These are phyloP conservation scores for Oryzias javanicus DNA, from an alignment of 2,113 vertebrate species.

Conservation along the genomic window DNA sequence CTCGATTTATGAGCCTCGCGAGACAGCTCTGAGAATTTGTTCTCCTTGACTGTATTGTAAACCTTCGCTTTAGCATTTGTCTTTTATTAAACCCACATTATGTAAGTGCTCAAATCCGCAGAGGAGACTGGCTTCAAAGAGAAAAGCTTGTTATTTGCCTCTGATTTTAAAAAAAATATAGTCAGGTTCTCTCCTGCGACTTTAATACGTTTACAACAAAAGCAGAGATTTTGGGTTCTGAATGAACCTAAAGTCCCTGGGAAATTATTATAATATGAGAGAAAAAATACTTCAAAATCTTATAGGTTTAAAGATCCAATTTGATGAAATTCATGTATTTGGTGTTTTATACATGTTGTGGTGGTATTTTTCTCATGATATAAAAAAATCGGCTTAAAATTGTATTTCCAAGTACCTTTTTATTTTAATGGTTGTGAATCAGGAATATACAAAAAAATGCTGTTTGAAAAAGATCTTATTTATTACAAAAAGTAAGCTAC, in stretches of 20 bases:
- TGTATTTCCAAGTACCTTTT: too few relatives aligned
- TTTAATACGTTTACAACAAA: conserved; percentile 12
- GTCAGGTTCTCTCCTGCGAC: conserved; percentile 13
- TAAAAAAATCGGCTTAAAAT: too few relatives aligned
- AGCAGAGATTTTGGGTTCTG: conserved; percentile 4
- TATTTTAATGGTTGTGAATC: too few relatives aligned
- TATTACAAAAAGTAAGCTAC: too few relatives aligned
- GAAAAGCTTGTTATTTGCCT: conserved; percentile 31
- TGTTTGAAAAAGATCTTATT: too few relatives aligned
- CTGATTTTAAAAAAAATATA: conserved; percentile 16
- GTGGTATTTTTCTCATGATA: too few relatives aligned
- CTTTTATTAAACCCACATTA: conserved; percentile 60
- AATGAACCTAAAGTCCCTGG: background rate
- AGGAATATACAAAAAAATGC: too few relatives aligned
- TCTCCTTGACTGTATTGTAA: conserved; percentile 50
- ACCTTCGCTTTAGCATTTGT: conserved; percentile 51
- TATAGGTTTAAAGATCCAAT: background rate
- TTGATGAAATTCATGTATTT: too few relatives aligned
- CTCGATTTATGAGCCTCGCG: conserved; percentile 61
- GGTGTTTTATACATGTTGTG: too few relatives aligned
- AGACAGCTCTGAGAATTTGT: conserved; percentile 49
- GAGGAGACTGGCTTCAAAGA: conserved; percentile 38
- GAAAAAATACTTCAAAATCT: background rate
- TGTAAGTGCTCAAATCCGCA: conserved; percentile 44
- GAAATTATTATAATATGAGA: conserved; percentile 14